Conservation (phyloP, 2,113 vertebrate genomes). For the Pelmatolapia mariae region DNA sequence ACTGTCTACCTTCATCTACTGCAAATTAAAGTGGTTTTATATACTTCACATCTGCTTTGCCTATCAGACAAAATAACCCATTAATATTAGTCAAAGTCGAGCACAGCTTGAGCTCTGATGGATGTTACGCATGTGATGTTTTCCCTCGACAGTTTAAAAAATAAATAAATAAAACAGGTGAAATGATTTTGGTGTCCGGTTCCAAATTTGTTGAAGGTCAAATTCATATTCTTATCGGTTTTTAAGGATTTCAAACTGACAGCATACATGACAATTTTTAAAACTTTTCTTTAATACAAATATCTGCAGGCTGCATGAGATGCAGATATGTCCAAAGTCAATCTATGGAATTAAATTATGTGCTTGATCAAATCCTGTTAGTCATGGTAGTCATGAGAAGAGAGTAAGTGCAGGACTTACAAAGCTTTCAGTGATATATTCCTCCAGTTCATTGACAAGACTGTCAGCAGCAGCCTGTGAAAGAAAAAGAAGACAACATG, state of each 20-base stretch:
- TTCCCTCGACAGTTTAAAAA: background rate
- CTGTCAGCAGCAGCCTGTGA: constrained; percentile 74
- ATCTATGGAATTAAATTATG: background rate
- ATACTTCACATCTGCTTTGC: background rate
- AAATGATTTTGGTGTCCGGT: fast-evolving
- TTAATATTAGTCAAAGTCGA: background rate
- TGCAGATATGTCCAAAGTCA: background rate
- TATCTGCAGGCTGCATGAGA: background rate
- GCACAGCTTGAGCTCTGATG: background rate
- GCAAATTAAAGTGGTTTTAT: background rate
- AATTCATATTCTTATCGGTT: background rate
- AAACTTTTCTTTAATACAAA: background rate
- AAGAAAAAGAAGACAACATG: background rate
- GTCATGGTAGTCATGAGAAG: background rate
- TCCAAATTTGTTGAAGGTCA: background rate
- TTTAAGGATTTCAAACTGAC: background rate
- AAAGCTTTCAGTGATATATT: constrained; percentile 86
- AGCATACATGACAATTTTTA: background rate
- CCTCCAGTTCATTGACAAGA: constrained; percentile 80
- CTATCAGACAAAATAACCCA: background rate
- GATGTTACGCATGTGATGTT: background rate
- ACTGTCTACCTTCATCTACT: background rate
- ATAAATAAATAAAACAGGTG: background rate
- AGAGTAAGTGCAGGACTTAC: constrained; percentile 65
- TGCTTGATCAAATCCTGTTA: background rate